These are phyloP conservation scores for Aldabrachelys gigantea DNA, from an alignment of 2,113 vertebrate genomes.

Conservation along the genomic window DNA sequence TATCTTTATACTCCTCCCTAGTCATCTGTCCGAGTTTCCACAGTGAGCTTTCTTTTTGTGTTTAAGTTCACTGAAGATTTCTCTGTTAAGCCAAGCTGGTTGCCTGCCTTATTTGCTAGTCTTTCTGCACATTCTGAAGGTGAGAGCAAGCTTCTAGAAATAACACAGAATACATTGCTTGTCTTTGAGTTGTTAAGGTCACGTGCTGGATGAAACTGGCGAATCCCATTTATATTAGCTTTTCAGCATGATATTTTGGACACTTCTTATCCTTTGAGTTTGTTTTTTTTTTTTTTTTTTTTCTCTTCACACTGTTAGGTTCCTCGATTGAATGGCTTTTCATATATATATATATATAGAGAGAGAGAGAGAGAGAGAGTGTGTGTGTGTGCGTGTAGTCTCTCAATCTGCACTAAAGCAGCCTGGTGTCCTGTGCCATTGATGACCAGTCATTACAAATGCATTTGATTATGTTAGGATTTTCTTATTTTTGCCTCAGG, in stretches of 20 bases:
- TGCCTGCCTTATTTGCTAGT: too few relatives aligned
- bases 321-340: fast-evolving
- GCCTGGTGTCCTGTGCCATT: neutral
- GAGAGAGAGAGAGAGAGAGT: too few relatives aligned
- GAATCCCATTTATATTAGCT: too few relatives aligned
- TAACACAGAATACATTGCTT: neutral
- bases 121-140: too few relatives aligned
- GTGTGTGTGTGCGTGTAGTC: too few relatives aligned
- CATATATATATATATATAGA: too few relatives aligned
- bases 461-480: neutral
- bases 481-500: neutral
- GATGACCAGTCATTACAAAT: neutral
- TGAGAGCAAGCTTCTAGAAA: neutral
- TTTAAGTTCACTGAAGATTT: too few relatives aligned
- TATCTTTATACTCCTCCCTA: too few relatives aligned
- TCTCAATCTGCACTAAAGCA: neutral
- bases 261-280: too few relatives aligned
- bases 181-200: neutral
- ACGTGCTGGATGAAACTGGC: neutral
- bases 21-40: too few relatives aligned
- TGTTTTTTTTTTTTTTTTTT: neutral
- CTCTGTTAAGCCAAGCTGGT: too few relatives aligned
- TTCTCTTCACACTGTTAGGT: neutral
- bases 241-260: neutral
- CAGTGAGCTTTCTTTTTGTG: too few relatives aligned